phyloP scores from a whole-genome alignment of 2,797 vertebrate species.

The Cygnus olor region DNA sequence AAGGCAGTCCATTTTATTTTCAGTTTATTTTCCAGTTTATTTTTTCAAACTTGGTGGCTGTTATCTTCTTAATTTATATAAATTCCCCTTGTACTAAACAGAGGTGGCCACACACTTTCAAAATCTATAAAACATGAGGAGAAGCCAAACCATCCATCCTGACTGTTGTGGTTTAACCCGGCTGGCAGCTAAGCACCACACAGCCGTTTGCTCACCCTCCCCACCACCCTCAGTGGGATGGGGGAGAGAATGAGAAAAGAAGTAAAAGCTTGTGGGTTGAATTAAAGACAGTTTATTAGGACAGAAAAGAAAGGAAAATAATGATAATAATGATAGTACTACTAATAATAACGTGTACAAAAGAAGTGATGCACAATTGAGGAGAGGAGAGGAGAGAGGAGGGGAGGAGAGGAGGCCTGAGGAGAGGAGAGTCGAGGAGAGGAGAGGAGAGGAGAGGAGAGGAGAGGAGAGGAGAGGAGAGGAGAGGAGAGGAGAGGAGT shows the following conservation, averaged over 20 bases:
- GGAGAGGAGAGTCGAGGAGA: neutral
- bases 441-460: too few relatives aligned
- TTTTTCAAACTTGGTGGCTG: neutral
- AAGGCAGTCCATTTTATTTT: neutral
- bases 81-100: neutral
- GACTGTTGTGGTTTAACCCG: too few relatives aligned
- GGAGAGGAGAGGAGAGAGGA: neutral
- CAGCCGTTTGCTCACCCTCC: too few relatives aligned
- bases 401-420: neutral
- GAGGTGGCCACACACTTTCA: neutral
- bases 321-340: too few relatives aligned
- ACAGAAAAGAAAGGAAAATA: too few relatives aligned
- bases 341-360: too few relatives aligned
- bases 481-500: neutral
- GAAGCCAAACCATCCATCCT: neutral
- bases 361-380: too few relatives aligned
- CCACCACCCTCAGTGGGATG: too few relatives aligned
- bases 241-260: too few relatives aligned
- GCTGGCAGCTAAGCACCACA: too few relatives aligned
- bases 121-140: neutral
- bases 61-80: neutral
- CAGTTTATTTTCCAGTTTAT: neutral
- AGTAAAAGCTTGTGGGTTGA: too few relatives aligned
- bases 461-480: neutral
- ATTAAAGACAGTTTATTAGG: too few relatives aligned